Base-by-base conservation (phyloP, 2,797 vertebrate species). In the Garrulus glandarius region DNA sequence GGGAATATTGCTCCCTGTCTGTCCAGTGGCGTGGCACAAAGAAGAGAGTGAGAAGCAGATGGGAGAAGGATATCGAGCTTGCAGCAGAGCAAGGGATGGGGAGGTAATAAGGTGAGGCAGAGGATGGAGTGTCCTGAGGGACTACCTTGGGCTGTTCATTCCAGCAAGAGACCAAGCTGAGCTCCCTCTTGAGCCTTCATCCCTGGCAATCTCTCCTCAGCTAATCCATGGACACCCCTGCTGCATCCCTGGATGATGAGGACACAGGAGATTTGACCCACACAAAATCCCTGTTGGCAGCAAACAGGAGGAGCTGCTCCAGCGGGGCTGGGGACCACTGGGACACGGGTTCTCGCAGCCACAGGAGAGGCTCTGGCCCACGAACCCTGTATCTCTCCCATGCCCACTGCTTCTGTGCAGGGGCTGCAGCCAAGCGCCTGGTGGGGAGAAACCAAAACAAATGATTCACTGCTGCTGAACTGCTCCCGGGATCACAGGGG, bases 371-470 rank as follows among this genome's bases (percentile, higher is more conserved):
- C 47, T 88, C 71, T 91, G 89, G 24, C 86, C 56, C 87, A 63
- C 0, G 11, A 88, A 84, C 70, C 26, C 1, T 6, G 41, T 46
- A 57, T 64, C 65, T 71, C 83, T 94, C 95, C 91, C 93, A 93
- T 44, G 2, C 89, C 57, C 86, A 80, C 60, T 41, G 84, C 84
- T 82, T 52, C 88, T 93, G 91, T 3, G 3, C 0, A 67, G 47
- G 85, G 3, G 1, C 82, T 77, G 79, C 67, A 78, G 89, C 89
- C 85, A 71, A 95, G 47, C 1, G 11, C 50, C 69, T 41, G 49
- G 50, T 80, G n/a, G 21, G 68, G 47, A 91, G 81, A 95, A 95
- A 91, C 84, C 75, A 93, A 92, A 94, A 92, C 95, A 95, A 71
- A 91, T 92, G 88, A 96, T 96, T 96, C 95, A 96, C 46, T 49